A percentile compares a stretch with the other conserved stretches of the same genome.
These are phyloP conservation scores for Ceratina australensis DNA, from an alignment of 1,140 invertebrate species.

Conservation along the genomic window DNA sequence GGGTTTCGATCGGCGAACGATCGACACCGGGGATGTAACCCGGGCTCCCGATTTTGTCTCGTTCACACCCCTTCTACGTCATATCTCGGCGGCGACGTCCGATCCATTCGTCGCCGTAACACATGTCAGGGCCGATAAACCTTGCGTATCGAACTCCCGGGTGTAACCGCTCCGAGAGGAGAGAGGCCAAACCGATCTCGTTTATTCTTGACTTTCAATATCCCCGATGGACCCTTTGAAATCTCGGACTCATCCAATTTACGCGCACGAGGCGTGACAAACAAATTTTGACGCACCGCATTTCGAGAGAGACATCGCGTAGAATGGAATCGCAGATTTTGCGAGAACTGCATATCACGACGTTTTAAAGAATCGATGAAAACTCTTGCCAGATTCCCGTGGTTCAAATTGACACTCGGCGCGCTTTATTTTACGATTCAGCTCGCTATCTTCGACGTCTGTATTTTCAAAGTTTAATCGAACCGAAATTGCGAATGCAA, in stretches of 20 bases:
- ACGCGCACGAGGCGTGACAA: background rate
- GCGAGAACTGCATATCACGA: too few species aligned
- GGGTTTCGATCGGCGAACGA: slow-evolving; percentile 56
- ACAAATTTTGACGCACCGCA: too few species aligned
- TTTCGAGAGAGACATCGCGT: too few species aligned
- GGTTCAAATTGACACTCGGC: too few species aligned
- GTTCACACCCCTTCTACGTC: slow-evolving; percentile 31
- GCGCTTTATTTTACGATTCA: too few species aligned
- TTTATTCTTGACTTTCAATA: slow-evolving; percentile 40
- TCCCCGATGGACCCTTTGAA: background rate
- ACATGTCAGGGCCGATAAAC: slow-evolving; percentile 48
- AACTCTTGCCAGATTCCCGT: too few species aligned
- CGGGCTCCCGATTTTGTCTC: slow-evolving; percentile 35
- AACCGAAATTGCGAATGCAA: background rate
- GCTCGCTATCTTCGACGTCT: background rate
- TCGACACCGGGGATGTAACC: slow-evolving; percentile 20
- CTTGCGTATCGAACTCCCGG: slow-evolving; percentile 16
- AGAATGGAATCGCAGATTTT: too few species aligned
- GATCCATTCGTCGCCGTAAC: slow-evolving; percentile 21
- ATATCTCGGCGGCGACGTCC: slow-evolving; percentile 11
- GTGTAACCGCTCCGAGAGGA: background rate
- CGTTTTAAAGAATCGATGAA: too few species aligned
- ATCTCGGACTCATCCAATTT: background rate
- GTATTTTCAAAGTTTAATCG: background rate
- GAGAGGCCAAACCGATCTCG: background rate